Evolutionary conservation across 2,888 invertebrate species (phyloP).

Genomic region (Microdon myrmicae): DNA sequence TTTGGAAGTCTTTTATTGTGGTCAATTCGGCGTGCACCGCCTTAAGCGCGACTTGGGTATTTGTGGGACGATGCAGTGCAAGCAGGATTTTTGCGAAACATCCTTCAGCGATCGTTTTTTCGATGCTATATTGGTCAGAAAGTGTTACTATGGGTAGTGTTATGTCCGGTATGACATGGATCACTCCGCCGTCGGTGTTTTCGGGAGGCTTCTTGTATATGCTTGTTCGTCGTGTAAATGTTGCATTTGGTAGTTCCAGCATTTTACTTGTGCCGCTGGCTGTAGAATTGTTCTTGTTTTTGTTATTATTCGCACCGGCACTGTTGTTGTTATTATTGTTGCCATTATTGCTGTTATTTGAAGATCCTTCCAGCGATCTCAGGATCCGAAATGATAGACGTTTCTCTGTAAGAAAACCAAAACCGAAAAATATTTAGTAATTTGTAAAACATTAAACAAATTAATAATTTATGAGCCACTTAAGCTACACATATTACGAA

Average conservation of each 20-base stretch:
- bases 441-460: no score
- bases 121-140: slow-evolving; percentile 73
- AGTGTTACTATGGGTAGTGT: slow-evolving; percentile 69
- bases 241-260: slow-evolving; percentile 59
- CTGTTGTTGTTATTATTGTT: slow-evolving; percentile 21
- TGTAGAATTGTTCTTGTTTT: no score
- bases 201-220: slow-evolving; percentile 64
- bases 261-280: slow-evolving; percentile 55
- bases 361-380: slow-evolving; percentile 49
- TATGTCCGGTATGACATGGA: slow-evolving; percentile 70
- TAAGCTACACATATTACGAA: no score
- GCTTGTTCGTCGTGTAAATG: slow-evolving; percentile 64
- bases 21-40: slow-evolving; percentile 73
- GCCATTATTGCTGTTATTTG: slow-evolving; percentile 28
- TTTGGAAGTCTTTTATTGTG: slow-evolving; percentile 73
- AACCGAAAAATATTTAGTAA: no score
- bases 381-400: slow-evolving; percentile 54
- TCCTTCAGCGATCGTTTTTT: slow-evolving; percentile 75
- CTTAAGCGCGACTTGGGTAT: slow-evolving; percentile 76
- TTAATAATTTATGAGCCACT: no score
- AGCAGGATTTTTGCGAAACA: slow-evolving; percentile 77
- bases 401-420: slow-evolving; percentile 38
- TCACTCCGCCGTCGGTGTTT: slow-evolving; percentile 65
- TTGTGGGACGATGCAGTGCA: slow-evolving; percentile 71
- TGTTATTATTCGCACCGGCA: slow-evolving; percentile 14